Evolutionary conservation across 2,113 vertebrate genomes (phyloP).

Genomic region (Aphelocoma coerulescens): DNA sequence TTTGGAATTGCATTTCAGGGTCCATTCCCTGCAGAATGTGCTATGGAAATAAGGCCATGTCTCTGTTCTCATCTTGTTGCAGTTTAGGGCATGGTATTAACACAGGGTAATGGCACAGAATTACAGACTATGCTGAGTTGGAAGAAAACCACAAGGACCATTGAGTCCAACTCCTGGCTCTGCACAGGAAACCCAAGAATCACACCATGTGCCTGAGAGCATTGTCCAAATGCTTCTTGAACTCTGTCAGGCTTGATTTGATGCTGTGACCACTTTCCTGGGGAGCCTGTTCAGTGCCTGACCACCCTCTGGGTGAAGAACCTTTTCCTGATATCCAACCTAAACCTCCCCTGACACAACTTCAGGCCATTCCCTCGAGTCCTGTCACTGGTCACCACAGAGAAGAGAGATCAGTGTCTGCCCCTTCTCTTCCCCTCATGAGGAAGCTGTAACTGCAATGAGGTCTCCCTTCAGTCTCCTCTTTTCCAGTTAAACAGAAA

Average conservation of each 20-base stretch:
- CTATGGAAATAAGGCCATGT: not conserved
- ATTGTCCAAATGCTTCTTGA: not conserved
- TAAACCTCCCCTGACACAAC: not conserved
- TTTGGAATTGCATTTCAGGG: not conserved
- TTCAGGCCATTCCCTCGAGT: accelerated
- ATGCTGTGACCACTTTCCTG: not conserved
- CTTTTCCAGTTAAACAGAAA: not conserved
- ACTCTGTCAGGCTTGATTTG: not conserved
- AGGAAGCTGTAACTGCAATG: not conserved
- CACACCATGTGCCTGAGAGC: not conserved
- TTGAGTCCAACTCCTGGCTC: not conserved
- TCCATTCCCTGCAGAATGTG: not conserved
- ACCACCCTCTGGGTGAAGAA: not conserved
- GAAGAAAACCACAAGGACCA: not conserved
- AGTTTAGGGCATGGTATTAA: not conserved
- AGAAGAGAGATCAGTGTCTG: not conserved
- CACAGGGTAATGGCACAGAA: not conserved
- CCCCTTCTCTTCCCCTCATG: accelerated
- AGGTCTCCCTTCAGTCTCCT: not conserved
- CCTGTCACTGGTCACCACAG: not conserved
- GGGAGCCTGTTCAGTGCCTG: not conserved
- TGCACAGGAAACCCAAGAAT: not conserved
- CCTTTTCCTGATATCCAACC: not conserved
- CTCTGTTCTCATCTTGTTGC: not conserved
- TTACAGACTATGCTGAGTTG: not conserved